These are phyloP conservation scores for Yoshiicerus persimilis DNA, from an alignment of 1,140 invertebrate genomes.

Conservation along the genomic window DNA sequence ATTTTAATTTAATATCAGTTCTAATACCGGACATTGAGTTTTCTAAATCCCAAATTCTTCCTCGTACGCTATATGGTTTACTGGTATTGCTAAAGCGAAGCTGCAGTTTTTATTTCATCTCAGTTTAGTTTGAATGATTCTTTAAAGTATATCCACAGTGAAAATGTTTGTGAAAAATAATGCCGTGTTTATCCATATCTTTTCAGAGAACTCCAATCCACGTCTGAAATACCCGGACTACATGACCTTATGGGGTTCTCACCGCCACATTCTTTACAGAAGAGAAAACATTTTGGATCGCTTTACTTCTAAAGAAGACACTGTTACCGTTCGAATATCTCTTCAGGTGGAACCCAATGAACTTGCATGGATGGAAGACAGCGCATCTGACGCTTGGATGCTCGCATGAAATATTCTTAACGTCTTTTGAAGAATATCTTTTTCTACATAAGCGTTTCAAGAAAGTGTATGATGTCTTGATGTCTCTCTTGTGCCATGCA, in stretches of 20 bases:
- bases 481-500: too few relatives aligned
- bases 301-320: neutral
- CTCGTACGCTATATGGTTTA: too few relatives aligned
- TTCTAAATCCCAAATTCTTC: too few relatives aligned
- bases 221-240: constrained; percentile 30
- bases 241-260: constrained; percentile 19
- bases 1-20: too few relatives aligned
- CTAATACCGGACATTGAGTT: too few relatives aligned
- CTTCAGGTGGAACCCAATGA: constrained; percentile 30
- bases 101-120: too few relatives aligned
- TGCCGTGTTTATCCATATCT: neutral
- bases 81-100: too few relatives aligned
- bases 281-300: constrained; percentile 19
- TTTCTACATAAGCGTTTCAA: too few relatives aligned
- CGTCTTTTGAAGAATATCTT: neutral
- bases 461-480: too few relatives aligned
- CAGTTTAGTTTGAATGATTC: too few relatives aligned
- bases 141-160: too few relatives aligned
- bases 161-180: neutral
- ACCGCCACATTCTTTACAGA: constrained; percentile 29
- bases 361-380: neutral
- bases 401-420: neutral
- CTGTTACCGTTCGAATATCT: constrained; percentile 15
- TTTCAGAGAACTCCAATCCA: neutral
- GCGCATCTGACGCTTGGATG: constrained; percentile 28